Evolutionary conservation across 2,888 invertebrate species (phyloP), one percentile per base, ranked within the genome.

Genomic region (Athalia cordata): DNA sequence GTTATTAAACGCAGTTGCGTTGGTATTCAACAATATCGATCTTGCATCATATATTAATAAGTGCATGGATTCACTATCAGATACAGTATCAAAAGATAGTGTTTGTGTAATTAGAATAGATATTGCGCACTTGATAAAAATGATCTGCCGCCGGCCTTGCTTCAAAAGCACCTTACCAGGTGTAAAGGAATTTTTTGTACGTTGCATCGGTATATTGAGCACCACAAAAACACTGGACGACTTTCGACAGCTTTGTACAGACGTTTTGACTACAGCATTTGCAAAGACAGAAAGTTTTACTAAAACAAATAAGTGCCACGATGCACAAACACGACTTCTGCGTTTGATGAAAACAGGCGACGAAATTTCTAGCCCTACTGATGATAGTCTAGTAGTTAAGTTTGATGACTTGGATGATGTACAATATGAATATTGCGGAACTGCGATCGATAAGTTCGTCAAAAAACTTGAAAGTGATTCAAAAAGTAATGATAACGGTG

Each of bases 101-200:
- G 29, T 29, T 29, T 29, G 29, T 15, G 11, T 43, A n/a, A 15
- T 76, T 43, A 11, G 80, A n/a, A 76, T 80, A 50, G 77, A 80
- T 11, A 80, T 80, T 45, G 78, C 80, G 15, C 77, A 80, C 55
- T 9, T 72, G 4, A 78, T 80, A 15, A 78, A 80, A 43, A 65
- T 77, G 6, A 72, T 76, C n/a, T 15, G 64, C 29, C 59, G 62
- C 45, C 78, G 78, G 80, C 78, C 72, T 45, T 80, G 80, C 62
- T 80, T 78, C 15, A 49, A 55, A 11, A 50, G 61, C 13, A 59
- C 8, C 3, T 61, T 78, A 52, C 29, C 61, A 4, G 59, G 65
- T 6, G 64, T 59, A 6, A 77, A 78, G 43, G 78, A 77, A 55
- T 78, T 80, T 66, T 80, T 78, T n/a, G 50, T 78, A 4, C 66